phyloP scores from a whole-genome alignment of 2,797 vertebrate genomes.

The Meriones psammophilus region DNA sequence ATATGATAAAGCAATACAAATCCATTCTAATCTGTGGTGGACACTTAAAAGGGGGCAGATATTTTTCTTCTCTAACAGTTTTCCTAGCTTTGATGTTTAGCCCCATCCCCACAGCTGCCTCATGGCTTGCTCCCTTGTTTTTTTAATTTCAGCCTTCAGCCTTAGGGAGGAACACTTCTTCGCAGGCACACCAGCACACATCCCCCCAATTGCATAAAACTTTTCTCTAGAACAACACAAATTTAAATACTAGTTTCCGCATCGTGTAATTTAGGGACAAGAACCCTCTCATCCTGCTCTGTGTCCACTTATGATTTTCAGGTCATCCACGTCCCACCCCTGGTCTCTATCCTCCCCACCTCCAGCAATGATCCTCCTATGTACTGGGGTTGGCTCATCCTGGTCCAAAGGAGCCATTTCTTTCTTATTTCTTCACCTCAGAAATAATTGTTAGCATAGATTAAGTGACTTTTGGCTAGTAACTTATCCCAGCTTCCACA shows the following conservation, averaged over 20 bases:
- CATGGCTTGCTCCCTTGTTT: not conserved
- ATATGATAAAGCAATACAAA: not conserved
- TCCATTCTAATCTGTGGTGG: not conserved
- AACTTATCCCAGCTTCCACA: slow-evolving; percentile 38
- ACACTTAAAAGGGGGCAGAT: not conserved
- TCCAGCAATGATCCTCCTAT: not conserved
- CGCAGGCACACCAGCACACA: not conserved
- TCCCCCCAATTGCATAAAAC: not conserved
- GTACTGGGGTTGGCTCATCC: not conserved
- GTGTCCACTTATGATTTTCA: slow-evolving; percentile 2
- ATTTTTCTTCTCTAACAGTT: not conserved
- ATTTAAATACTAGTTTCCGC: slow-evolving; percentile 14
- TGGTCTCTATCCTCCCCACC: not conserved
- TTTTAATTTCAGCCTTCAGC: not conserved
- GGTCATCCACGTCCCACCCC: not conserved
- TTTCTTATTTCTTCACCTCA: not conserved
- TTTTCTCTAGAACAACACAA: not conserved
- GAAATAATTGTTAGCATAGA: slow-evolving; percentile 42
- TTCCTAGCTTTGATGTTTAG: not conserved
- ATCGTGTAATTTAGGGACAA: not conserved
- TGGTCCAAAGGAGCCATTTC: not conserved
- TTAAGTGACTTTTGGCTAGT: slow-evolving; percentile 24
- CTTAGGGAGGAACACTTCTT: not conserved
- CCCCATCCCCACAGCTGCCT: not conserved
- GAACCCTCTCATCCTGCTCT: not conserved